Evolutionary conservation across 1,140 invertebrate species (phyloP).

Genomic region (Hylaeus anthracinus): DNA sequence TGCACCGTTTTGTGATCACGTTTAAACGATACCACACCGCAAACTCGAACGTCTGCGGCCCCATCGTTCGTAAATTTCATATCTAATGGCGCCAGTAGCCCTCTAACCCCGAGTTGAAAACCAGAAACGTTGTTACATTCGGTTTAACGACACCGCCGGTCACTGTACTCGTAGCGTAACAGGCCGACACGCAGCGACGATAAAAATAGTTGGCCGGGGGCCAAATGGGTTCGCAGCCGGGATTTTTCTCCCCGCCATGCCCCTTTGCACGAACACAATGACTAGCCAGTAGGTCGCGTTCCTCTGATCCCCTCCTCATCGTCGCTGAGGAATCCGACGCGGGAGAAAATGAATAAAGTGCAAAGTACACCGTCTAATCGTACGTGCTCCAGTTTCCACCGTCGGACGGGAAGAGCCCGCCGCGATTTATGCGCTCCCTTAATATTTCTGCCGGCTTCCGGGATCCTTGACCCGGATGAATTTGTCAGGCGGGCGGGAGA

Average conservation of each 20-base stretch:
- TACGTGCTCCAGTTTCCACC: constrained; percentile 41
- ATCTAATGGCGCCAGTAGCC: constrained; percentile 25
- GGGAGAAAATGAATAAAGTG: constrained; percentile 45
- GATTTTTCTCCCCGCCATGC: constrained; percentile 52
- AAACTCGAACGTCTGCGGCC: background rate
- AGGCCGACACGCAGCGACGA: constrained; percentile 51
- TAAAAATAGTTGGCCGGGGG: constrained; percentile 62
- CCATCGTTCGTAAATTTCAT: constrained; percentile 44
- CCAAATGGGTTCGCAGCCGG: constrained; percentile 58
- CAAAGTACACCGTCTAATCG: constrained; percentile 52
- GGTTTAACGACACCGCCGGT: constrained; percentile 61
- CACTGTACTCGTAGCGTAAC: constrained; percentile 47
- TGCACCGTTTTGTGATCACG: too few species aligned
- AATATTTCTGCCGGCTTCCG: constrained; percentile 21
- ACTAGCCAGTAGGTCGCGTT: constrained; percentile 50
- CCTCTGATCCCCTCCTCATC: constrained; percentile 1
- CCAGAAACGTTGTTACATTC: constrained; percentile 49
- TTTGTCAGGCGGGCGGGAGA: background rate
- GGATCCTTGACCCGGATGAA: constrained; percentile 28
- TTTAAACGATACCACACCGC: background rate
- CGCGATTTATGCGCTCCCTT: constrained; percentile 26
- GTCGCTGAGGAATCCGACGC: constrained; percentile 34
- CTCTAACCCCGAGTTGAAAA: constrained; percentile 29
- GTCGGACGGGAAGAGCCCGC: background rate
- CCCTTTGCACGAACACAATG: constrained; percentile 36